A percentile compares a stretch with the other conserved stretches of the same genome.
Evolutionary conservation across 2,888 invertebrate species (phyloP).

Genomic region (Leptopilina myrica): DNA sequence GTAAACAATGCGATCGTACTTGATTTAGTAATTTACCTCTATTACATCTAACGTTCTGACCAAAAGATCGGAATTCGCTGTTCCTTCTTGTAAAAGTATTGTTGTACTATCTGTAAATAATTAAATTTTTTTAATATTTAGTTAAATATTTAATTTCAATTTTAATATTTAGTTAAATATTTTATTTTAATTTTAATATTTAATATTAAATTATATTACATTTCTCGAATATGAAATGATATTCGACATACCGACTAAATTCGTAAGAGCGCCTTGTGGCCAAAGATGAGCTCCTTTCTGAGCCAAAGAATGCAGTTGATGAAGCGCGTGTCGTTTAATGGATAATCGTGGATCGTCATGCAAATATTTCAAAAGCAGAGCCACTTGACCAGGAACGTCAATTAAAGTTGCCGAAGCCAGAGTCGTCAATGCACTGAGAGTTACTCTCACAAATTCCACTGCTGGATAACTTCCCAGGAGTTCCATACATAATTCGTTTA

Average conservation of each 20-base stretch:
- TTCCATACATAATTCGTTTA: conserved; percentile 85
- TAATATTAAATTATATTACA: no score
- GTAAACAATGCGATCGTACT: neutral
- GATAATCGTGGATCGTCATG: conserved; percentile 83
- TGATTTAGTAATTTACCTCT: conserved; percentile 62
- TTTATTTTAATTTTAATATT: conserved; percentile 1
- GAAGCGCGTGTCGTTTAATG: conserved; percentile 83
- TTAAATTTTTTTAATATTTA: conserved; percentile 36
- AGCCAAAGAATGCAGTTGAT: conserved; percentile 84
- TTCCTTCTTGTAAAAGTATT: conserved; percentile 70
- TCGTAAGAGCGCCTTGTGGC: conserved; percentile 80
- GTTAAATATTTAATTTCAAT: neutral
- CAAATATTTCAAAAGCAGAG: conserved; percentile 83
- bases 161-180: neutral
- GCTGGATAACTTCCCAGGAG: conserved; percentile 88
- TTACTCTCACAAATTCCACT: conserved; percentile 88
- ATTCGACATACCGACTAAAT: conserved; percentile 72
- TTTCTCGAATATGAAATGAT: no score
- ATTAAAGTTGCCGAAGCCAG: conserved; percentile 92
- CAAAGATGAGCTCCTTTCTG: conserved; percentile 88
- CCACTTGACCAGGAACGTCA: conserved; percentile 92
- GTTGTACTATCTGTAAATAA: conserved; percentile 68
- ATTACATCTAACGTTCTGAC: conserved; percentile 78
- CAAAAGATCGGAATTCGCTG: conserved; percentile 74
- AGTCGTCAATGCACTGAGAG: conserved; percentile 91